A percentile compares a stretch with the other conserved stretches of the same genome.
These are phyloP conservation scores for Globia sparganii DNA, from an alignment of 2,888 invertebrate species.

Conservation along the genomic window DNA sequence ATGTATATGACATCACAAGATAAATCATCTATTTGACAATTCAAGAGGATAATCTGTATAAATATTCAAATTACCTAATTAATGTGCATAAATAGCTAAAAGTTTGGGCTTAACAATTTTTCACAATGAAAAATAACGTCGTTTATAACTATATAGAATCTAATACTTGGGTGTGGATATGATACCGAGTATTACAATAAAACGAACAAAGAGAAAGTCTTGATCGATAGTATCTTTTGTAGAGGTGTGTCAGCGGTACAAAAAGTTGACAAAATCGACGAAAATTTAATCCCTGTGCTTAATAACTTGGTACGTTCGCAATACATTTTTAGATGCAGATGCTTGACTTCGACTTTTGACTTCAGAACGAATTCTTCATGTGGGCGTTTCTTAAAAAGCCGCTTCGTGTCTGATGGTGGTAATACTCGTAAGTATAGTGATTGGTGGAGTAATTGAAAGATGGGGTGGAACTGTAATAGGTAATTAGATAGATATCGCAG, in stretches of 20 bases:
- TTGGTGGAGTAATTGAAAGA: constrained; percentile 56
- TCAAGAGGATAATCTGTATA: constrained; percentile 67
- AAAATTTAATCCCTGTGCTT: constrained; percentile 57
- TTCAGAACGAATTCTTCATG: constrained; percentile 14
- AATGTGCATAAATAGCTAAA: constrained; percentile 66
- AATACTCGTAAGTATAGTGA: constrained; percentile 45
- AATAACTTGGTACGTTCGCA: constrained; percentile 55
- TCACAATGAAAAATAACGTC: constrained; percentile 66
- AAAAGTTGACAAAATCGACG: constrained; percentile 54
- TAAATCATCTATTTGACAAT: constrained; percentile 64
- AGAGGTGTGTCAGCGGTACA: constrained; percentile 61
- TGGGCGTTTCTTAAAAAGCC: constrained; percentile 25
- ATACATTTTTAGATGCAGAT: constrained; percentile 39
- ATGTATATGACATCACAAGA: constrained; percentile 58
- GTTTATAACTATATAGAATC: constrained; percentile 54
- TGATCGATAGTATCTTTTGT: constrained; percentile 59
- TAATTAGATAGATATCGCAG: constrained; percentile 55
- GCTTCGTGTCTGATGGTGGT: constrained; percentile 12
- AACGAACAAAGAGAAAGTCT: constrained; percentile 63
- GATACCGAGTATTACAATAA: constrained; percentile 57
- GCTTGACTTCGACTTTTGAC: constrained; percentile 41
- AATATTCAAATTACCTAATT: constrained; percentile 69
- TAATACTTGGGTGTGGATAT: constrained; percentile 63
- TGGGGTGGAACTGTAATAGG: constrained; percentile 50
- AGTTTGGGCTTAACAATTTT: constrained; percentile 64